Percentiles rank a stretch among this genome's conserved stretches.
Evolutionary conservation across 2,113 vertebrate species (phyloP).

Genomic region (Tichodroma muraria): DNA sequence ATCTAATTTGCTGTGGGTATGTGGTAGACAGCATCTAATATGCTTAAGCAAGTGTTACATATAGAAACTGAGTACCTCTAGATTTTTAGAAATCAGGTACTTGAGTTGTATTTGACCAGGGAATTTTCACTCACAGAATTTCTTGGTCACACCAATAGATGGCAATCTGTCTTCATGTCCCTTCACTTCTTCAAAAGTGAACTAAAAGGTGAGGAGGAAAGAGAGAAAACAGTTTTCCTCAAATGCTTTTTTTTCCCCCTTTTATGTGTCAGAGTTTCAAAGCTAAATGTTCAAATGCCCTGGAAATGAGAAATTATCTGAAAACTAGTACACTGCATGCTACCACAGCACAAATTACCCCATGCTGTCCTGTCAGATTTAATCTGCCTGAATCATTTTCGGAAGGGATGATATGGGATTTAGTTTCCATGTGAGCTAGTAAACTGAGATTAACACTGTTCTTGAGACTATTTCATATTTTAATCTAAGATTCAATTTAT

Average conservation of each 20-base stretch:
- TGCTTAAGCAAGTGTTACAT: not conserved
- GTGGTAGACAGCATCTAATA: not conserved
- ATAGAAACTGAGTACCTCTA: not conserved
- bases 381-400: slow-evolving; percentile 45
- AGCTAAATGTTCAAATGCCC: slow-evolving; percentile 40
- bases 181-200: not conserved
- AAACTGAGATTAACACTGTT: slow-evolving; percentile 8
- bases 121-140: not conserved
- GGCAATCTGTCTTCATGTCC: slow-evolving; percentile 30
- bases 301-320: slow-evolving; percentile 60
- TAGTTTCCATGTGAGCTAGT: not conserved
- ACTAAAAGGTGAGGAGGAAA: not conserved
- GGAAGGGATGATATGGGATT: slow-evolving; percentile 40
- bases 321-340: slow-evolving; percentile 45
- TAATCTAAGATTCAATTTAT: not conserved
- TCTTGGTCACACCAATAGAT: slow-evolving; percentile 57
- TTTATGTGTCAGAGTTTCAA: slow-evolving; percentile 57
- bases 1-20: not conserved
- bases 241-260: not conserved
- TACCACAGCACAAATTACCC: slow-evolving; percentile 54
- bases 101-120: not conserved
- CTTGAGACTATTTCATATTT: not conserved
- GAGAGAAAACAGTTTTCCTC: slow-evolving; percentile 36
- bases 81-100: not conserved
- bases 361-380: slow-evolving; percentile 61